Conservation (phyloP, 2,113 vertebrate genomes). For the Ellobius talpinus region DNA sequence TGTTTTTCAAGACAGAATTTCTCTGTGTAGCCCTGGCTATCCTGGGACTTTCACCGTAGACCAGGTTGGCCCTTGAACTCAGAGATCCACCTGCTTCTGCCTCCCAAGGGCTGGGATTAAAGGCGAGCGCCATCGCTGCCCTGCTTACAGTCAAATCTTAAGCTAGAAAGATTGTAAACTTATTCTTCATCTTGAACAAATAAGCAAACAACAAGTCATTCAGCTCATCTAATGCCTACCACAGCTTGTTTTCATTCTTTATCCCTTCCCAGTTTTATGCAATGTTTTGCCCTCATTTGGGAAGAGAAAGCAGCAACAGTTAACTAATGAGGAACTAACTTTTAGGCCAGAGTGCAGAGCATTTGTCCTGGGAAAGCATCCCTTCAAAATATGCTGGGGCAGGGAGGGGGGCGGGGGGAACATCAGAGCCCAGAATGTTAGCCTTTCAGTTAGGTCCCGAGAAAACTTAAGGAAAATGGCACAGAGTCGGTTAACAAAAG, state of each 20-base stretch:
- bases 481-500: background rate
- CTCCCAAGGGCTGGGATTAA: background rate
- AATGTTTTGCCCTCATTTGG: slow-evolving; percentile 31
- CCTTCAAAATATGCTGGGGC: background rate
- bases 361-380: background rate
- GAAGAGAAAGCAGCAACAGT: slow-evolving; percentile 39
- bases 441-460: slow-evolving; percentile 21
- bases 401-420: background rate
- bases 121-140: no score
- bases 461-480: slow-evolving; percentile 1
- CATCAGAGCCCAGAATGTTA: background rate
- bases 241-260: background rate
- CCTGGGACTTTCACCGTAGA: no score
- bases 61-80: background rate
- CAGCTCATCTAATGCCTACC: background rate
- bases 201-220: background rate
- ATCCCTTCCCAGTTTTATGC: background rate
- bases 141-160: background rate
- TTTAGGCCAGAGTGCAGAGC: background rate
- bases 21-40: background rate
- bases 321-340: slow-evolving; percentile 40
- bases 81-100: background rate
- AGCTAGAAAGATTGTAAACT: background rate
- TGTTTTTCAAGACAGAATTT: background rate
- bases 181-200: background rate